phyloP scores from a whole-genome alignment of 2,888 invertebrate species.

The Dione juno region DNA sequence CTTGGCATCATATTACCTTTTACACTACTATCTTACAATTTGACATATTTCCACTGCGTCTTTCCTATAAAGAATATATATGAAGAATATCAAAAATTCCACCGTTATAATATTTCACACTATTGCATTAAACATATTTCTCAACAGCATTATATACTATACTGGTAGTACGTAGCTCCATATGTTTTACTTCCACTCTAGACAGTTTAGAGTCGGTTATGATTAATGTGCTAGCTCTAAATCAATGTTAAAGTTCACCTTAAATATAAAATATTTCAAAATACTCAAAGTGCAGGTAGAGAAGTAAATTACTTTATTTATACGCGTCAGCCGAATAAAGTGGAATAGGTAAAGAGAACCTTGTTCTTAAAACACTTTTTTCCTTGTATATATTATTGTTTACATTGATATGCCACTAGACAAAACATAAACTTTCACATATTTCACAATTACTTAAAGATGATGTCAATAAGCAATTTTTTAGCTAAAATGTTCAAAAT shows the following conservation, averaged over 20 bases:
- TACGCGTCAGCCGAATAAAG: neutral
- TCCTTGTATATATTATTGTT: too few relatives aligned
- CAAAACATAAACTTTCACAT: too few relatives aligned
- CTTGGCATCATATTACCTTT: too few relatives aligned
- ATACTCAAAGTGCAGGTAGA: neutral
- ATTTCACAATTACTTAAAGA: neutral
- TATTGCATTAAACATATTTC: neutral
- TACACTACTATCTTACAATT: neutral
- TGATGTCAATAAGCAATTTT: neutral
- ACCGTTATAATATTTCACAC: constrained; percentile 9
- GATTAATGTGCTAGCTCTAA: constrained; percentile 31
- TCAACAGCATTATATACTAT: constrained; percentile 12
- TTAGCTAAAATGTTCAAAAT: neutral
- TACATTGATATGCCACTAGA: too few relatives aligned
- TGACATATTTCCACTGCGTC: neutral
- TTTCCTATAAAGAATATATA: neutral
- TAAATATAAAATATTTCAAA: constrained; percentile 18
- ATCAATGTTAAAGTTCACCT: constrained; percentile 29
- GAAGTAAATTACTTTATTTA: neutral
- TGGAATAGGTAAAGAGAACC: neutral
- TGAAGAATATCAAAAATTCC: neutral
- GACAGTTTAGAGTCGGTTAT: constrained; percentile 33
- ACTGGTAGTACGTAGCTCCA: constrained; percentile 13
- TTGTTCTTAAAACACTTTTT: neutral
- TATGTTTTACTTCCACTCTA: constrained; percentile 34